phyloP scores from a whole-genome alignment of 2,888 invertebrate species.

The Herminia tarsipennalis region DNA sequence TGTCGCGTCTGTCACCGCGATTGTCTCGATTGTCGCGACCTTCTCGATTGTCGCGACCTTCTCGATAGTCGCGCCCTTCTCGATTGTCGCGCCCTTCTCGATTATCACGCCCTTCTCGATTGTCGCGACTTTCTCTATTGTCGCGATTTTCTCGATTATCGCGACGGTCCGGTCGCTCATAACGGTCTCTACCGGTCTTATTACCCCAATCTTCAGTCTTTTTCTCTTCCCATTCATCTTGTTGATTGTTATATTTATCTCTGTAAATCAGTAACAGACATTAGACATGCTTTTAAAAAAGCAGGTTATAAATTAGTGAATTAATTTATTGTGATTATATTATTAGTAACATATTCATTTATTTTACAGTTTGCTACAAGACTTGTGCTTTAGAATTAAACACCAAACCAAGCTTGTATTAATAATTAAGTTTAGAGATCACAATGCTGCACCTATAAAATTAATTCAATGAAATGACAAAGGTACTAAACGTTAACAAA shows the following conservation, averaged over 20 bases:
- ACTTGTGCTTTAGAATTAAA: constrained; percentile 21
- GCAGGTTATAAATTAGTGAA: constrained; percentile 22
- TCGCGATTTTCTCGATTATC: constrained; percentile 25
- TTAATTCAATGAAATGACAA: constrained; percentile 28
- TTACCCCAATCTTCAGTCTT: constrained; percentile 57
- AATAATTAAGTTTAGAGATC: constrained; percentile 22
- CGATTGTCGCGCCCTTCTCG: constrained; percentile 22
- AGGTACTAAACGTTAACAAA: constrained; percentile 52
- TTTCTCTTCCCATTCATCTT: constrained; percentile 60
- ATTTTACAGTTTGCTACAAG: constrained; percentile 16
- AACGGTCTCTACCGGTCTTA: constrained; percentile 40
- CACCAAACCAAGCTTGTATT: constrained; percentile 58
- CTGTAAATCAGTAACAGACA: constrained; percentile 12
- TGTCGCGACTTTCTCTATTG: constrained; percentile 34
- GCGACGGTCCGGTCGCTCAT: constrained; percentile 38
- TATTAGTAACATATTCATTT: too few species aligned
- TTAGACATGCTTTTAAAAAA: constrained; percentile 11
- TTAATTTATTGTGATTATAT: background rate
- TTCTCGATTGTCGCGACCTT: constrained; percentile 37
- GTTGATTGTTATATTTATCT: constrained; percentile 54
- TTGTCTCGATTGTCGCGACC: constrained; percentile 25
- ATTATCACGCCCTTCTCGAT: constrained; percentile 17
- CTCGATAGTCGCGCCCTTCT: constrained; percentile 32
- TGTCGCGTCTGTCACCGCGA: constrained; percentile 47
- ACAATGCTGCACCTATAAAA: constrained; percentile 19